phyloP scores from a whole-genome alignment of 2,113 vertebrate genomes.

The Phalacrocorax brasilianus region DNA sequence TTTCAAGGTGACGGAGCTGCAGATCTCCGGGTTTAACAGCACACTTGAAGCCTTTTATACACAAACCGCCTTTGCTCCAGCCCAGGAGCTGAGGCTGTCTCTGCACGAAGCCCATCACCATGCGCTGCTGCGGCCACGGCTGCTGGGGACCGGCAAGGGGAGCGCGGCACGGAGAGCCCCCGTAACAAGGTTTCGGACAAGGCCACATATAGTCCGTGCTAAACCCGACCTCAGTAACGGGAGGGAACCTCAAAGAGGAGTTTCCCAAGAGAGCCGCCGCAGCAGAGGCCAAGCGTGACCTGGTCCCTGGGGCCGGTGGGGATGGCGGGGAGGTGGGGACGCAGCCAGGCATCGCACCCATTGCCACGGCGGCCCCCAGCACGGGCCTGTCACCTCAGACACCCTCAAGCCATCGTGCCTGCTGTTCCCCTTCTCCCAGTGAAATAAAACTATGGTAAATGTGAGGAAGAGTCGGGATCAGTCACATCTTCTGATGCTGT shows the following conservation, averaged over 20 bases:
- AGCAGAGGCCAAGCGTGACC: neutral
- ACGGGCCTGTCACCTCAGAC: accelerated
- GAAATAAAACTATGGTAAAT: neutral
- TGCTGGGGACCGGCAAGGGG: neutral
- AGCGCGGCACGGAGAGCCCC: accelerated
- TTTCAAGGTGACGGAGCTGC: neutral
- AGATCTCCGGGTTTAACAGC: neutral
- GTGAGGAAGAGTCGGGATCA: neutral
- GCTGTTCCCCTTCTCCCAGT: accelerated
- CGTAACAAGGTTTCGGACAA: accelerated
- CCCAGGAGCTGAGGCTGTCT: neutral
- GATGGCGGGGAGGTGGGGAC: neutral
- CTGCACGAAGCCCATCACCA: neutral
- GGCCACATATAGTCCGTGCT: accelerated
- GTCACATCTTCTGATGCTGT: neutral
- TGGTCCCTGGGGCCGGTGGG: neutral
- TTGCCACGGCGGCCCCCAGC: accelerated
- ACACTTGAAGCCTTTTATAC: neutral
- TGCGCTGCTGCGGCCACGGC: accelerated
- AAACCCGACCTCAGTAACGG: neutral
- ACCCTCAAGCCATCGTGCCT: neutral
- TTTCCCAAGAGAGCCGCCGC: neutral
- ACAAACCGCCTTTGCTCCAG: neutral
- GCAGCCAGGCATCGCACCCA: accelerated
- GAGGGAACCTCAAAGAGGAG: neutral